Evolutionary conservation across 2,888 invertebrate species (phyloP).

Genomic region (Pocota personata): DNA sequence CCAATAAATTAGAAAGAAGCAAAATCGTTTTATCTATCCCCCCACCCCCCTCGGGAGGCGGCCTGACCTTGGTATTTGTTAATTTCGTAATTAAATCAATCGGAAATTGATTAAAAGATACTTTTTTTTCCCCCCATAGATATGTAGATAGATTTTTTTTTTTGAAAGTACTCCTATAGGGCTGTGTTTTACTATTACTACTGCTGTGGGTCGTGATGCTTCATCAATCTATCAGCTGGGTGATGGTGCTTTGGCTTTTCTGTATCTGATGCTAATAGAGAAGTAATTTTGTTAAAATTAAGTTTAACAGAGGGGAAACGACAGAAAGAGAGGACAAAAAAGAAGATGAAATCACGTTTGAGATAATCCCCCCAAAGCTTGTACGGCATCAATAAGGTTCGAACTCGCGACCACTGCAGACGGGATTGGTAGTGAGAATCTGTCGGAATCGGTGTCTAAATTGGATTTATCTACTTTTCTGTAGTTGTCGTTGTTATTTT

Average conservation of each 20-base stretch:
- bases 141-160: constrained; percentile 1
- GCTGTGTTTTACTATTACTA: neutral
- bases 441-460: constrained; percentile 8
- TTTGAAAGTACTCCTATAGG: constrained; percentile 2
- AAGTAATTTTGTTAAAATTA: constrained; percentile 30
- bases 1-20: constrained; percentile 44
- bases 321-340: neutral
- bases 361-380: constrained; percentile 59
- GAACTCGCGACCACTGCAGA: constrained; percentile 64
- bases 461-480: neutral
- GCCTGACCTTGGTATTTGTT: constrained; percentile 58
- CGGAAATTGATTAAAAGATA: constrained; percentile 52
- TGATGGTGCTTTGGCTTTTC: neutral
- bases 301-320: neutral
- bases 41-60: neutral
- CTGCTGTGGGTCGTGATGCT: neutral
- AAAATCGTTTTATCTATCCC: neutral
- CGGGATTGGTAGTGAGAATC: constrained; percentile 17
- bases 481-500: neutral
- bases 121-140: neutral
- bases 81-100: constrained; percentile 50
- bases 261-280: constrained; percentile 44
- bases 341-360: constrained; percentile 58
- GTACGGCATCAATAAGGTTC: constrained; percentile 65
- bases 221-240: neutral